Percentiles rank a stretch among this genome's conserved stretches.
Evolutionary conservation across 2,888 invertebrate genomes (phyloP).

Genomic region (Epinotia demarniana): DNA sequence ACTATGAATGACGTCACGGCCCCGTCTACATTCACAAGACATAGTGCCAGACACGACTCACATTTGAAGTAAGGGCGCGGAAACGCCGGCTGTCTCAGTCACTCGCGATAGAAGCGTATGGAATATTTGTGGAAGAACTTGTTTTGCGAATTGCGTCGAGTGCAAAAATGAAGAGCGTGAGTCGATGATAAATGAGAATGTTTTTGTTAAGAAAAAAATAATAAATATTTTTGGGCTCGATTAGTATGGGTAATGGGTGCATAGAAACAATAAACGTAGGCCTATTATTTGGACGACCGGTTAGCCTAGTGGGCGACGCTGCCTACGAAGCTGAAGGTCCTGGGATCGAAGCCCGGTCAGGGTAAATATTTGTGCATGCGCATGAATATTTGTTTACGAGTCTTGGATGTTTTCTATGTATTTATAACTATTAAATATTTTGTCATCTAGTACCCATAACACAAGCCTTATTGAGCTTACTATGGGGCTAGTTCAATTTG

Average conservation of each 20-base stretch:
- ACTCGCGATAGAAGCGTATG: slow-evolving; percentile 78
- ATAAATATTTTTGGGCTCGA: slow-evolving; percentile 9
- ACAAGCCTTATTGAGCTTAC: too few relatives aligned
- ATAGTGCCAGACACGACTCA: slow-evolving; percentile 71
- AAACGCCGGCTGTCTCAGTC: slow-evolving; percentile 72
- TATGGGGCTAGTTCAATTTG: too few relatives aligned
- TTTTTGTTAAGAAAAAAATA: slow-evolving; percentile 52
- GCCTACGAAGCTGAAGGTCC: too few relatives aligned
- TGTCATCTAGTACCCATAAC: too few relatives aligned
- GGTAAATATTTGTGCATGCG: too few relatives aligned
- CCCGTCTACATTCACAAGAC: slow-evolving; percentile 72
- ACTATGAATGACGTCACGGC: slow-evolving; percentile 81
- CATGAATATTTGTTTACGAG: too few relatives aligned
- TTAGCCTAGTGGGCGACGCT: too few relatives aligned
- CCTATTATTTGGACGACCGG: background rate
- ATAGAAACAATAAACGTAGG: background rate
- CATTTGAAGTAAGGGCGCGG: slow-evolving; percentile 65
- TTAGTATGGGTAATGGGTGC: background rate
- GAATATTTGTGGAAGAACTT: slow-evolving; percentile 82
- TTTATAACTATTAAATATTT: too few relatives aligned
- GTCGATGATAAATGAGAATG: slow-evolving; percentile 53
- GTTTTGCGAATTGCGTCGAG: slow-evolving; percentile 81
- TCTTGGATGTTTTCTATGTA: too few relatives aligned
- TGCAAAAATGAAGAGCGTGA: slow-evolving; percentile 66
- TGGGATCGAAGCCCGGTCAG: too few relatives aligned